Evolutionary conservation across 2,888 invertebrate genomes (phyloP), one percentile per base, ranked within the genome.

Genomic region (Phania funesta): DNA sequence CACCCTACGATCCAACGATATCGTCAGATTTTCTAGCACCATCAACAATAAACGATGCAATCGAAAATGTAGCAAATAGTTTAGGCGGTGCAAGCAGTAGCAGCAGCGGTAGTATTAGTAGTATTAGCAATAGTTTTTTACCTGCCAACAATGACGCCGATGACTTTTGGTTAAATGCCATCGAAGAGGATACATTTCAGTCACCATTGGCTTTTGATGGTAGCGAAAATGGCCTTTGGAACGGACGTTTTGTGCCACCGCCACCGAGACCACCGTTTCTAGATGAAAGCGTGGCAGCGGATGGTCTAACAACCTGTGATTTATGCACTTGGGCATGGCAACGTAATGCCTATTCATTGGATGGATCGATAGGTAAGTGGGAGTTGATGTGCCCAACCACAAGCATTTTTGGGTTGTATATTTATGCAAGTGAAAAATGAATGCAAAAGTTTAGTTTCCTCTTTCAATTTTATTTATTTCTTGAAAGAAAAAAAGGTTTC

Each of bases 281-380:
- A 84, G 94, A 94, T 87, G 93, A 94, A 84, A 92, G 91, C 84
- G 92, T 93, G 85, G 92, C 93, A 85, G 92, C 94, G 80, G 94
- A 94, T 90, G 94, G 94, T 80, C 92, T 94, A 85, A 94, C 94
- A 87, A 94, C 94, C 88, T 95, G 95, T 91, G 95, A 95, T 91
- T 92, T 95, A 85, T 95, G 95, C 90, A 92, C 94, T 86, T 95
- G 95, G 95, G 94, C 95, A 86, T 93, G 93, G 92, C 93, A 93
- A 88, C 92, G 92, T 88, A 92, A 92, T 90, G 92, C 92, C 86
- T 92, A 91, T 90, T 92, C 92, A 80, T 89, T 93, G 84, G 94
- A 94, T 86, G 92, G 93, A 84, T 92, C 93, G 84, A 91, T 93
- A 87, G 93, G 94, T 94, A 88, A 92, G 92, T 91, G 81, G 84